Conservation (phyloP, 2,888 invertebrate genomes). For the Zaprionus bogoriensis region DNA sequence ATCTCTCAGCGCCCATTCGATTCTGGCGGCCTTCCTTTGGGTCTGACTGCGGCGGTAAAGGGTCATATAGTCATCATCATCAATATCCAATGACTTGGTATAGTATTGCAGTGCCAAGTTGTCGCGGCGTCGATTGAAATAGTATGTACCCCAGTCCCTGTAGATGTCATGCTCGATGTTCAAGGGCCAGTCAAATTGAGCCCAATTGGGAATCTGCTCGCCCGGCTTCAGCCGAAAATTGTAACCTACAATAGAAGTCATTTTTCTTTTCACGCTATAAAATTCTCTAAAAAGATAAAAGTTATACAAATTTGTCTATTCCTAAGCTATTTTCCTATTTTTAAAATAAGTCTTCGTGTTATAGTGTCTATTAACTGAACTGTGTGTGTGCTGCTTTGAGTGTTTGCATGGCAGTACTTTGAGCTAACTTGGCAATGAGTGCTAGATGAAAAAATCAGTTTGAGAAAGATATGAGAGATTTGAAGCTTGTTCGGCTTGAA, state of each 20-base stretch:
- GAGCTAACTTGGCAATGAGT: too few species aligned
- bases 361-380: too few species aligned
- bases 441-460: too few species aligned
- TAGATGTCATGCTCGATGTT: slow-evolving; percentile 79
- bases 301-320: too few species aligned
- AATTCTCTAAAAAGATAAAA: not conserved
- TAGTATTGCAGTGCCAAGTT: slow-evolving; percentile 79
- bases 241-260: slow-evolving; percentile 59
- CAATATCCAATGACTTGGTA: slow-evolving; percentile 71
- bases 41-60: slow-evolving; percentile 76
- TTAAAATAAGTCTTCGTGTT: too few species aligned
- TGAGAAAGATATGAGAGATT: too few species aligned
- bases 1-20: slow-evolving; percentile 70
- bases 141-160: slow-evolving; percentile 80
- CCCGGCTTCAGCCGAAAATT: not conserved
- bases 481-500: too few species aligned
- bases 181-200: slow-evolving; percentile 67
- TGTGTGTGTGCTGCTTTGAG: too few species aligned
- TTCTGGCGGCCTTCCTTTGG: slow-evolving; percentile 75
- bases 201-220: slow-evolving; percentile 47
- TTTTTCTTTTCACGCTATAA: not conserved
- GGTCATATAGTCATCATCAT: slow-evolving; percentile 66
- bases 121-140: slow-evolving; percentile 74
- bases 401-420: too few species aligned
- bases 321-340: too few species aligned